Evolutionary conservation across 2,797 vertebrate genomes (phyloP).

Genomic region (Premnoplex brunnescens): DNA sequence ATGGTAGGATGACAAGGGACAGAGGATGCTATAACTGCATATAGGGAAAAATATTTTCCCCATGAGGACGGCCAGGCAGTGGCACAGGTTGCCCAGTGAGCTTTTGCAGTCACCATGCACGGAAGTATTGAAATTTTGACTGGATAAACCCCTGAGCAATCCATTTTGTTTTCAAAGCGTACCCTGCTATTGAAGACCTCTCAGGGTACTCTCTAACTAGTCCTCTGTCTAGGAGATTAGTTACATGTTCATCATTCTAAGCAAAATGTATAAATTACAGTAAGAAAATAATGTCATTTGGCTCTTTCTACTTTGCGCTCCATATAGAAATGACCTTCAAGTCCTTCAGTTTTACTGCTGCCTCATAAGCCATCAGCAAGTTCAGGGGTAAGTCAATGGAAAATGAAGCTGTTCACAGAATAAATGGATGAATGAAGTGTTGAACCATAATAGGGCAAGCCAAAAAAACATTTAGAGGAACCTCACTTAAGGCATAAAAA

Average conservation of each 20-base stretch:
- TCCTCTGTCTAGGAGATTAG: background rate
- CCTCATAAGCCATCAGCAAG: background rate
- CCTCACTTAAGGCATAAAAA: background rate
- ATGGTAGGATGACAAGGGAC: background rate
- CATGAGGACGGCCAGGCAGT: background rate
- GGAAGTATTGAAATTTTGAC: background rate
- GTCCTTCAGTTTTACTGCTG: conserved; percentile 39
- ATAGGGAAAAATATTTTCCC: background rate
- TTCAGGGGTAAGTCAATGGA: conserved; percentile 29
- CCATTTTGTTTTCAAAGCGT: background rate
- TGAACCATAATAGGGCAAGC: background rate
- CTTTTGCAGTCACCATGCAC: background rate
- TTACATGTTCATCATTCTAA: background rate
- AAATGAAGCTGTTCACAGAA: conserved; percentile 29
- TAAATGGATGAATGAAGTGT: conserved; percentile 17
- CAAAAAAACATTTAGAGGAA: conserved; percentile 29
- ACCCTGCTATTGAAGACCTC: background rate
- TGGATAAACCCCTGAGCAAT: background rate
- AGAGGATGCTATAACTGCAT: background rate
- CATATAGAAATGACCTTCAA: background rate
- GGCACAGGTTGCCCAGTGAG: background rate
- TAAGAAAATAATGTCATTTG: background rate
- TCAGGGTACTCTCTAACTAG: background rate
- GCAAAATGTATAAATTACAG: background rate
- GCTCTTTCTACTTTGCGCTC: background rate